phyloP scores from a whole-genome alignment of 2,113 vertebrate genomes.

The Apaloderma vittatum region DNA sequence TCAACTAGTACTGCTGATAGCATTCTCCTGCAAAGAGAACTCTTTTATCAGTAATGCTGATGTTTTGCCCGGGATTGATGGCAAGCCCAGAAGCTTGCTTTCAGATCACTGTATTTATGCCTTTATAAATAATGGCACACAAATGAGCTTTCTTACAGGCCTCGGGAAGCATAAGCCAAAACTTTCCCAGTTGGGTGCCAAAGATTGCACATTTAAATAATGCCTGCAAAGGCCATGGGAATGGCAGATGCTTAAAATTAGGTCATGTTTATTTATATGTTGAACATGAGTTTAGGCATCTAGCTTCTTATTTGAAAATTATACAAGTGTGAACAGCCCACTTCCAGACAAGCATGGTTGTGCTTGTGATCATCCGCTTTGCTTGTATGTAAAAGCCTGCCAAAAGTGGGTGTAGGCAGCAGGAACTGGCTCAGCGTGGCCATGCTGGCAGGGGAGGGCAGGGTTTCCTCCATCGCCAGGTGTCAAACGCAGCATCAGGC shows the following conservation, averaged over 20 bases:
- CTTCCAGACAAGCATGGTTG: not conserved
- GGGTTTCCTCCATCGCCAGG: not conserved
- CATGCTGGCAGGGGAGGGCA: not conserved
- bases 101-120: not conserved
- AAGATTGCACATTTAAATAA: not conserved
- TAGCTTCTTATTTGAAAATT: conserved; percentile 25
- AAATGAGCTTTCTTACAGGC: not conserved
- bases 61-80: not conserved
- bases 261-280: conserved; percentile 43
- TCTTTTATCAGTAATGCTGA: not conserved
- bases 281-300: conserved; percentile 21
- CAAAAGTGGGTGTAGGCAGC: not conserved
- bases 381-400: conserved; percentile 11
- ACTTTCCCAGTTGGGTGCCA: not conserved
- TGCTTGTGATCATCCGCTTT: not conserved
- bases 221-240: not conserved
- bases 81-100: not conserved
- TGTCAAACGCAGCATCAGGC: not conserved
- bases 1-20: not conserved
- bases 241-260: conserved; percentile 33
- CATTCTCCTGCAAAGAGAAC: not conserved
- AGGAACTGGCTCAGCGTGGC: not conserved
- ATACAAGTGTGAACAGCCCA: conserved; percentile 6
- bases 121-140: not conserved
- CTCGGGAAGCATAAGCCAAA: not conserved